These are phyloP conservation scores for Regulus satrapa DNA, from an alignment of 2,113 vertebrate genomes.

Conservation along the genomic window DNA sequence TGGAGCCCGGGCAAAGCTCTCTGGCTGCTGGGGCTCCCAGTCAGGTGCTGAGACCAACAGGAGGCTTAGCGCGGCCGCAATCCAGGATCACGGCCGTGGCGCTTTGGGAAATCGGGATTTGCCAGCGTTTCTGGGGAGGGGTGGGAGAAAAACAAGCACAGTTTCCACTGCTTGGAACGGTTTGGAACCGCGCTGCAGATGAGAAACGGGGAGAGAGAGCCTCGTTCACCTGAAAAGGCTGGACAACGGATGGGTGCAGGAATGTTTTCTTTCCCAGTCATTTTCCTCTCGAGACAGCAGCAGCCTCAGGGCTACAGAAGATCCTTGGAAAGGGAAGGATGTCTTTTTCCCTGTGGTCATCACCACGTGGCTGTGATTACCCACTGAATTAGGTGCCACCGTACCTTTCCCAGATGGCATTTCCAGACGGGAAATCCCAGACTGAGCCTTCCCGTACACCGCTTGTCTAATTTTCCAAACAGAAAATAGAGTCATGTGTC, in stretches of 20 bases:
- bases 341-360: background rate
- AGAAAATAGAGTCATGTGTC: background rate
- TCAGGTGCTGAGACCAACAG: conserved; percentile 3
- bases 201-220: background rate
- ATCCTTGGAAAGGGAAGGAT: background rate
- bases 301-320: background rate
- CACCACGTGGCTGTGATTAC: background rate
- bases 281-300: background rate
- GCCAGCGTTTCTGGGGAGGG: background rate
- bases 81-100: background rate
- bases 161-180: background rate
- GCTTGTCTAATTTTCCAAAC: background rate
- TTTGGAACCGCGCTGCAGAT: background rate
- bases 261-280: background rate
- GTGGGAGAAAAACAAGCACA: background rate
- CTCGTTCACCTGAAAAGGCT: background rate
- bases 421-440: conserved; percentile 6
- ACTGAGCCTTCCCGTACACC: background rate
- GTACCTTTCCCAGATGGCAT: background rate
- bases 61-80: background rate
- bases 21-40: background rate
- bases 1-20: background rate
- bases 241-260: background rate
- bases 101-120: background rate
- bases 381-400: background rate